Evolutionary conservation across 2,888 invertebrate species (phyloP).

Genomic region (Lampropteryx suffumata): DNA sequence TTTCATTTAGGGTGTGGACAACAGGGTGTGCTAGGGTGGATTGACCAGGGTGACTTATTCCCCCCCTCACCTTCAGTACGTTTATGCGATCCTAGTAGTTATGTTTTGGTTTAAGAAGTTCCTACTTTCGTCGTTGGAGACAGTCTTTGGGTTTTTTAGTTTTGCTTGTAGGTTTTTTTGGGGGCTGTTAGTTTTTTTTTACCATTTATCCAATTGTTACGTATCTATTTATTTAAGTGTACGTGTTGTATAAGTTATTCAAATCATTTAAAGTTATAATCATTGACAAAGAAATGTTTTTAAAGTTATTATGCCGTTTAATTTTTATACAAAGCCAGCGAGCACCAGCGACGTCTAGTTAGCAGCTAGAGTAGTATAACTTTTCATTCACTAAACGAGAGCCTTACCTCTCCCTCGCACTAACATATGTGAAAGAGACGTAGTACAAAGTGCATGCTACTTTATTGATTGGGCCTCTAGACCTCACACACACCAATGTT

Average conservation of each 20-base stretch:
- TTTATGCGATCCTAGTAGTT: constrained; percentile 12
- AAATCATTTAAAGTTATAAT: no score
- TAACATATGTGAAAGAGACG: background rate
- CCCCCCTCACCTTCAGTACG: background rate
- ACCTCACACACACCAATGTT: background rate
- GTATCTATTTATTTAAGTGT: no score
- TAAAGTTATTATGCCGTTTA: no score
- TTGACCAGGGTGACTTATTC: no score
- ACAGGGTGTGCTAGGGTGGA: no score
- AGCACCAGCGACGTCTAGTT: background rate
- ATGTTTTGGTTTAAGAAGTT: constrained; percentile 14
- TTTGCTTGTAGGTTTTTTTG: no score
- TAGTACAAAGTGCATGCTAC: background rate
- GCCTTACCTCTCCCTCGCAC: background rate
- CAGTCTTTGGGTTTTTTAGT: no score
- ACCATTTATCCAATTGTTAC: no score
- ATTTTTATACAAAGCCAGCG: no score
- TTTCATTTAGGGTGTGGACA: background rate
- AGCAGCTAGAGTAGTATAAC: background rate
- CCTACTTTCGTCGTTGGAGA: background rate
- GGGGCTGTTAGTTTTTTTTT: no score
- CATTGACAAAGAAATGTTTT: no score
- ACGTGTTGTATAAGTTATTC: no score
- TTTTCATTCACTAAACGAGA: constrained; percentile 1
- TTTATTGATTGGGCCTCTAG: background rate